Conservation (phyloP, 2,113 vertebrate species). For the Macquaria australasica region DNA sequence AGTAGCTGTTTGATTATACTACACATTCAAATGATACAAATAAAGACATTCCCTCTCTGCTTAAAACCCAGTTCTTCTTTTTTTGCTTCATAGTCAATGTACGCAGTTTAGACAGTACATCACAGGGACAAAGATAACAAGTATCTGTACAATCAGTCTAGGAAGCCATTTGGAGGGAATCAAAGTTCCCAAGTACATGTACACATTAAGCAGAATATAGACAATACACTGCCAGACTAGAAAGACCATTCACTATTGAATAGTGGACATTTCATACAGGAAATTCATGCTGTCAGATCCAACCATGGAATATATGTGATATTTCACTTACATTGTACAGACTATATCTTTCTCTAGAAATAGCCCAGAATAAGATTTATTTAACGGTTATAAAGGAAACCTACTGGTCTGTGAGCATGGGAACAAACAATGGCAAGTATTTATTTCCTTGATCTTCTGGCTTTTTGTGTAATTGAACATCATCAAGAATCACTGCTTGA, state of each 20-base stretch:
- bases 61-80: constrained; percentile 43
- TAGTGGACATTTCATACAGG: constrained; percentile 67
- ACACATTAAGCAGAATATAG: constrained; percentile 74
- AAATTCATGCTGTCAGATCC: constrained; percentile 70
- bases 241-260: constrained; percentile 66
- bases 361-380: constrained; percentile 41
- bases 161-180: constrained; percentile 59
- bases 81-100: constrained; percentile 67
- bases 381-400: constrained; percentile 24
- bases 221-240: constrained; percentile 69
- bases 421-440: constrained; percentile 30
- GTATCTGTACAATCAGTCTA: constrained; percentile 73
- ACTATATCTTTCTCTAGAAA: constrained; percentile 28
- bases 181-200: constrained; percentile 66
- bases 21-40: constrained; percentile 70
- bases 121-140: constrained; percentile 79
- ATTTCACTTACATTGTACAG: constrained; percentile 52
- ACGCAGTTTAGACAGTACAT: constrained; percentile 73
- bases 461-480: constrained; percentile 46
- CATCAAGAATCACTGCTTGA: constrained; percentile 26
- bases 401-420: constrained; percentile 15
- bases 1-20: constrained; percentile 57
- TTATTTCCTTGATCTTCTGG: constrained; percentile 37
- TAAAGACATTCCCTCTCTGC: constrained; percentile 62
- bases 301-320: constrained; percentile 57